Evolutionary conservation across 2,888 invertebrate species (phyloP), one percentile per base, ranked within the genome.

Genomic region (Loripinus fragilis): DNA sequence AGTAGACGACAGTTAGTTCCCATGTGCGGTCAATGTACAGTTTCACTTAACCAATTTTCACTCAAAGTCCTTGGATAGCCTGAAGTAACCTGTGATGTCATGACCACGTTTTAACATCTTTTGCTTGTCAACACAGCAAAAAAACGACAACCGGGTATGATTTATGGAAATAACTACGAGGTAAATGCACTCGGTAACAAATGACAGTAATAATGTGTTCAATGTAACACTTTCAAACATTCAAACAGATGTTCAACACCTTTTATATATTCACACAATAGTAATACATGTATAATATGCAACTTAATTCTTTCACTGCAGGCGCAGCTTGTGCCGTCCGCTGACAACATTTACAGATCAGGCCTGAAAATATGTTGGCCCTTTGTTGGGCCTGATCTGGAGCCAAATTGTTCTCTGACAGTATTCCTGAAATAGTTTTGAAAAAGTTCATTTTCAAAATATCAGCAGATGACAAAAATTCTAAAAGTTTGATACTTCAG

Each of bases 161-260:
- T 60, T 60, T 8, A 60, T 60, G 60, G 15, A 30, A 60, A 60
- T 60, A 60, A 28, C 60, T 33, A 33, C 60, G 2, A 33, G 33
- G 60, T 17, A 60, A 17, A 60, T 60, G 60, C 28, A 60, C 60
- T 60, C 15, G 33, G 17, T 28, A 60, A 28, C 25, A 60, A 17
- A 33, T 60, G 60, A 60, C 60, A 60, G 33, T 17, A 60, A 33
- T 17, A 60, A 60, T 17, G 33, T 60, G 30, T 33, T 60, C 5
- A 33, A 3, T 33, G 33, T 33, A 10, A 33, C 33, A 33, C 33
- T 60, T 60, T 28, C 23, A 23, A 55, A 55, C 25, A 23, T 55
- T 55, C 55, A 7, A 8, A 38, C 38, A 38, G 5, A 38, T 38
- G 38, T 38, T 38, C 38, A 38, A 38, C 12, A 12, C n/a, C n/a